Base-by-base conservation (phyloP, 1,140 invertebrate genomes). In the Drosophila subobscura region DNA sequence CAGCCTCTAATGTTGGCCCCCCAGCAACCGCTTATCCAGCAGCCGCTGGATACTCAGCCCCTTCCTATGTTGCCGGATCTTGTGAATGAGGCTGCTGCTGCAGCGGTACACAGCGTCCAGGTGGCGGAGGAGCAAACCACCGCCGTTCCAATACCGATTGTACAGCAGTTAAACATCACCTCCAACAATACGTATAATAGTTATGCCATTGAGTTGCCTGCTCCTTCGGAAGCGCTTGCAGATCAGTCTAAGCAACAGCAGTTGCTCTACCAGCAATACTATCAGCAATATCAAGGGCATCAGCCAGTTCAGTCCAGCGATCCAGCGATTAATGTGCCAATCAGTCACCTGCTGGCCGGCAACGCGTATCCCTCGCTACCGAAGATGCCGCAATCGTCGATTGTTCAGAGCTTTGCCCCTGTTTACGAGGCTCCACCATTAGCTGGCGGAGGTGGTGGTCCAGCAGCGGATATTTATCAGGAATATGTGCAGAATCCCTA, bases 401-500 rank as follows among this genome's bases (percentile, higher is more conserved):
- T 92, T 89, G 71, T 90, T 23, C 89, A 91, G 33, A 92, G 91
- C 44, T 91, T 90, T 76, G 59, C 76, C 4, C 85, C 91, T 4
- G 73, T 88, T 12, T 80, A 72, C 55, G 74, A 85, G 16, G 29
- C 88, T n/a, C 46, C 83, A 4, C 33, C 33, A 33, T 33, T 33
- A 37, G 33, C 33, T 37, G 33, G 14, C 54, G 45, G 40, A 65
- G 1, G 25, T 25, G 50, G 23, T 25, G 74, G 68, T 8, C 41
- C 71, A 7, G 70, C 77, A 14, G 52, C 80, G 2, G 91, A 92
- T 29, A 91, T 93, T 4, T 93, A 93, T 76, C 85, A 90, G 41
- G 92, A 93, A 58, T 93, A 92, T 68, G 89, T 92, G 20, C 88
- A 91, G 37, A 93, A 93, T 84, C 92, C 92, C 6, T 93, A 93